Conservation (phyloP, 2,113 vertebrate genomes). For the Clarias batrachus region DNA sequence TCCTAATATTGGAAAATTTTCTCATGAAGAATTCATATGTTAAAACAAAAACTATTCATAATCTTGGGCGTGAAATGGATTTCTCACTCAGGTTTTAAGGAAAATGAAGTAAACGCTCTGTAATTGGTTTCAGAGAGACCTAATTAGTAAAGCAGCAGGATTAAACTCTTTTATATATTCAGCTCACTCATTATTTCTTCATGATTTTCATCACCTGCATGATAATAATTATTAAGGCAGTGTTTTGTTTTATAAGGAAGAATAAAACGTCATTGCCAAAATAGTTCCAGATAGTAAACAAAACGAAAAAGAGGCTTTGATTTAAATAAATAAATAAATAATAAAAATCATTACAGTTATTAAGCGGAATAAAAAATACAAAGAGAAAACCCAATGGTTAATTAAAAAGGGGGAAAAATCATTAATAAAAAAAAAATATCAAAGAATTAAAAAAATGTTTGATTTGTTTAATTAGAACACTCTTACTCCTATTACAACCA, state of each 20-base stretch:
- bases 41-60: not conserved
- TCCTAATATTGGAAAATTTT: not conserved
- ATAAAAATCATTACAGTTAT: no score
- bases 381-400: not conserved
- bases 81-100: not conserved
- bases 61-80: not conserved
- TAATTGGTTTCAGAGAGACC: constrained; percentile 11
- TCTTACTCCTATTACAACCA: not conserved
- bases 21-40: not conserved
- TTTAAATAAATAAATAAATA: not conserved
- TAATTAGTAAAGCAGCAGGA: not conserved
- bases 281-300: not conserved
- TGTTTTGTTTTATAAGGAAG: not conserved
- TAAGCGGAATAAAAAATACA: not conserved
- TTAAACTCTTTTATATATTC: not conserved
- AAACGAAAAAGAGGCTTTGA: not conserved
- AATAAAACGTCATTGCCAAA: not conserved
- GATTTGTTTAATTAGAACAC: not conserved
- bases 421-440: not conserved
- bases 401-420: not conserved
- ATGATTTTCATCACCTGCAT: not conserved
- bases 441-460: not conserved
- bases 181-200: not conserved
- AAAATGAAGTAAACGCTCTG: not conserved
- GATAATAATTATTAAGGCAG: not conserved